Conservation (phyloP, 2,797 vertebrate genomes). For the Crax fasciolata region DNA sequence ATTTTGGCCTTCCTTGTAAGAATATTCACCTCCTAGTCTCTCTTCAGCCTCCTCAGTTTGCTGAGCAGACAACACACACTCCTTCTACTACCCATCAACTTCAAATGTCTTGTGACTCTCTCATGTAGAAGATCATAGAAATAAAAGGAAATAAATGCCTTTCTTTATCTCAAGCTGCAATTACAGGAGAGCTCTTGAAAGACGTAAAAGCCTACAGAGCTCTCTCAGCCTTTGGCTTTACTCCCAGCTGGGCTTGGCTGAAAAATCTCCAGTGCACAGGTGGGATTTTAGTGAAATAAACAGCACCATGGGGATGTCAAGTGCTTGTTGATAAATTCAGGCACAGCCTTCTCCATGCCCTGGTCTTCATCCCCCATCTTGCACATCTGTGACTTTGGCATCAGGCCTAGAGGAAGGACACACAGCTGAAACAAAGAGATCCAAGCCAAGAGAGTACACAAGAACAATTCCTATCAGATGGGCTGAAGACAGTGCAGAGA, state of each 20-base stretch:
- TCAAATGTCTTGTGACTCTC: not conserved
- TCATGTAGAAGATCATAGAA: not conserved
- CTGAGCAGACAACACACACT: not conserved
- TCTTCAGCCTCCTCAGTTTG: not conserved
- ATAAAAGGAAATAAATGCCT: not conserved
- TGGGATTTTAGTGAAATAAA: conserved; percentile 65
- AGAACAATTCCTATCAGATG: conserved; percentile 22
- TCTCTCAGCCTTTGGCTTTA: not conserved
- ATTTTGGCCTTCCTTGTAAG: not conserved
- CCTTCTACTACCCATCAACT: not conserved
- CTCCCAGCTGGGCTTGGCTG: conserved; percentile 45
- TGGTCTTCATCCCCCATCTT: not conserved
- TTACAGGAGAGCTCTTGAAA: conserved; percentile 15
- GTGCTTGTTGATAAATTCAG: conserved; percentile 63
- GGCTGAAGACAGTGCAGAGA: not conserved
- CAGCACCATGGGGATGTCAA: conserved; percentile 33
- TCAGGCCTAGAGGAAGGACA: conserved; percentile 71
- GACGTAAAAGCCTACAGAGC: not conserved
- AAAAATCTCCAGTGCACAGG: conserved; percentile 16
- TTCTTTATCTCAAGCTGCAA: not conserved
- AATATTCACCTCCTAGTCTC: not conserved
- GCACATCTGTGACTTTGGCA: conserved; percentile 77
- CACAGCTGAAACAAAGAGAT: conserved; percentile 40
- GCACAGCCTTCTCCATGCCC: conserved; percentile 2
- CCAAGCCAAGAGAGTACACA: conserved; percentile 33